phyloP scores from a whole-genome alignment of 2,888 invertebrate genomes.

The Flexamia atlantica region DNA sequence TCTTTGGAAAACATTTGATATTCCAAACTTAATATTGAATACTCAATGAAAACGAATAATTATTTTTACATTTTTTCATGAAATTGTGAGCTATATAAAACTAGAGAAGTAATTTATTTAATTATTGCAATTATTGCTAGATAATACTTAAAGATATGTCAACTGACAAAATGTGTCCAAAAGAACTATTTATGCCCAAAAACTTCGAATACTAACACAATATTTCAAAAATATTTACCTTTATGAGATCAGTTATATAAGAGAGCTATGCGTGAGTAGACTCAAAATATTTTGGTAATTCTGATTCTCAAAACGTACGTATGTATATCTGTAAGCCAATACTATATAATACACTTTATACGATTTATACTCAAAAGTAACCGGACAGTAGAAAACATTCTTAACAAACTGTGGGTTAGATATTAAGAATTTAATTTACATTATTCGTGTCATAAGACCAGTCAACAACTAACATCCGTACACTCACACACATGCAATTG shows the following conservation, averaged over 20 bases:
- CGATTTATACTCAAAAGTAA: conserved; percentile 40
- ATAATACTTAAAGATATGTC: conserved; percentile 8
- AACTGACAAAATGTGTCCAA: conserved; percentile 13
- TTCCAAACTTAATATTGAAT: background rate
- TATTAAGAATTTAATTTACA: conserved; percentile 53
- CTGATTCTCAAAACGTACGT: conserved; percentile 48
- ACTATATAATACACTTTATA: conserved; percentile 52
- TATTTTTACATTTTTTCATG: background rate
- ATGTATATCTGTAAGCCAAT: conserved; percentile 52
- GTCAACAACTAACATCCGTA: conserved; percentile 23
- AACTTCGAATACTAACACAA: conserved; percentile 30
- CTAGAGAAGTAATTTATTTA: background rate
- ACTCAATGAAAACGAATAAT: background rate
- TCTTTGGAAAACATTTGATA: background rate
- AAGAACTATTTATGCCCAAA: conserved; percentile 48
- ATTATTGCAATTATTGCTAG: conserved; percentile 43
- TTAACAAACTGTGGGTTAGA: conserved; percentile 55
- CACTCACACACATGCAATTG: conserved; percentile 33
- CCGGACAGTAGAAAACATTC: conserved; percentile 48
- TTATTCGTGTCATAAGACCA: conserved; percentile 48
- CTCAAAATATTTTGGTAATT: conserved; percentile 50
- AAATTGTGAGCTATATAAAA: background rate
- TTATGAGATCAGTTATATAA: conserved; percentile 49
- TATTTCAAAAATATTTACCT: conserved; percentile 54
- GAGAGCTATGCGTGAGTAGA: conserved; percentile 47